Evolutionary conservation across 37 sponge, comb jelly and placozoan genomes (phyloP), one percentile per base, ranked within the genome.

Genomic region (Eunapius fragilis): DNA sequence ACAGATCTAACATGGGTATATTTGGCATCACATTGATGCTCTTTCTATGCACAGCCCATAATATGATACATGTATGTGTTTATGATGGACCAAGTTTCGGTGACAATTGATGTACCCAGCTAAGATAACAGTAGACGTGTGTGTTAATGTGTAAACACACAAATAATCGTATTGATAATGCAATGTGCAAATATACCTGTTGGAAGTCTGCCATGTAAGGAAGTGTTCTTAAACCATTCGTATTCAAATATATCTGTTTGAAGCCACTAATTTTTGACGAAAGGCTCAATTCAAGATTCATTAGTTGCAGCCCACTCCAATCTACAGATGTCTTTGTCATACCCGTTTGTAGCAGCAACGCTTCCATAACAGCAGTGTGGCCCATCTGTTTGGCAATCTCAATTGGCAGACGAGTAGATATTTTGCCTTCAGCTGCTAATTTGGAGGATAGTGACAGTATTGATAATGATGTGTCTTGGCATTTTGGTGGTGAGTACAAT

Each of bases 271-370:
- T 95, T 37, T 76, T 84, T 36, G 80, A 28, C 58, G 92, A 31
- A 93, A 93, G 92, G 31, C 76, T 19, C 7, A 88, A 84, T 11
- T 95, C 93, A 22, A 95, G 69, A 11, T 84, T 30, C 9, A 72
- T 71, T 70, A 95, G 76, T 7, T 85, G 85, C 12, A 95, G 84
- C 0, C 96, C 96, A 70, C 82, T 87, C 96, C 96, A 95, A 31
- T 85, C 82, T 12, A 91, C 93, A 19, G 81, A 47, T 11, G 81
- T 86, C 12, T 85, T 80, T 70, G 87, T 88, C 17, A 92, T 87
- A 77, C 92, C 91, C 10, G 96, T 95, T 36, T 86, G 80, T 30
- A 95, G 77, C 41, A 95, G 86, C 25, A 95, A 84, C 81, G 92
- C 93, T 45, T 92, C 87, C 17, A 82, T 38, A 0, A 87, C 93